phyloP scores from a whole-genome alignment of 2,888 invertebrate genomes.

The Melanostoma mellinum region DNA sequence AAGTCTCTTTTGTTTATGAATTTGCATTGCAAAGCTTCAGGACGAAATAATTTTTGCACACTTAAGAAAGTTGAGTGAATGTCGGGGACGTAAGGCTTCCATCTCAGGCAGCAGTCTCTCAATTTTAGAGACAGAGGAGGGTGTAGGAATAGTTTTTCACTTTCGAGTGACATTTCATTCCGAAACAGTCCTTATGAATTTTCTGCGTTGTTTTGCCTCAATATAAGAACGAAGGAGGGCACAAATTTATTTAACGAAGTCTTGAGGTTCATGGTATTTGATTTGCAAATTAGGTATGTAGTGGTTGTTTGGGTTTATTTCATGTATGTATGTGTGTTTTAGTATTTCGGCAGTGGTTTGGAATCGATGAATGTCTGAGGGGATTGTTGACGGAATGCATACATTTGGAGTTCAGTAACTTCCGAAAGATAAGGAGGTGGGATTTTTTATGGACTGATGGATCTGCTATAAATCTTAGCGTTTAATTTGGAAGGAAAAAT shows the following conservation, averaged over 20 bases:
- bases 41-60: slow-evolving; percentile 60
- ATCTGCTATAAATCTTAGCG: too few relatives aligned
- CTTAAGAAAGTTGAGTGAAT: slow-evolving; percentile 22
- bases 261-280: slow-evolving; percentile 62
- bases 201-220: slow-evolving; percentile 21
- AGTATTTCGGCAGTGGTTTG: too few relatives aligned
- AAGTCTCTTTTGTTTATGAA: slow-evolving; percentile 61
- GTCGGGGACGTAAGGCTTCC: too few relatives aligned
- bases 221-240: neutral
- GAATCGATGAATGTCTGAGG: too few relatives aligned
- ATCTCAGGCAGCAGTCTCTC: too few relatives aligned
- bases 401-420: too few relatives aligned
- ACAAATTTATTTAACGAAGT: slow-evolving; percentile 59
- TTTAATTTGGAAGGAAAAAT: too few relatives aligned
- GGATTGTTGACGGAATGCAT: too few relatives aligned
- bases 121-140: too few relatives aligned
- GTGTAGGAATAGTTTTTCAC: slow-evolving; percentile 40
- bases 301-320: slow-evolving; percentile 13
- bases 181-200: slow-evolving; percentile 43
- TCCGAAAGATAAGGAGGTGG: too few relatives aligned
- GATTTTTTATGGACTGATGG: too few relatives aligned
- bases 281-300: slow-evolving; percentile 56
- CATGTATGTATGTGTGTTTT: neutral
- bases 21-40: slow-evolving; percentile 61
- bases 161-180: slow-evolving; percentile 38